Evolutionary conservation across 2,888 invertebrate species (phyloP), one percentile per base, ranked within the genome.

Genomic region (Pimpla rufipes): DNA sequence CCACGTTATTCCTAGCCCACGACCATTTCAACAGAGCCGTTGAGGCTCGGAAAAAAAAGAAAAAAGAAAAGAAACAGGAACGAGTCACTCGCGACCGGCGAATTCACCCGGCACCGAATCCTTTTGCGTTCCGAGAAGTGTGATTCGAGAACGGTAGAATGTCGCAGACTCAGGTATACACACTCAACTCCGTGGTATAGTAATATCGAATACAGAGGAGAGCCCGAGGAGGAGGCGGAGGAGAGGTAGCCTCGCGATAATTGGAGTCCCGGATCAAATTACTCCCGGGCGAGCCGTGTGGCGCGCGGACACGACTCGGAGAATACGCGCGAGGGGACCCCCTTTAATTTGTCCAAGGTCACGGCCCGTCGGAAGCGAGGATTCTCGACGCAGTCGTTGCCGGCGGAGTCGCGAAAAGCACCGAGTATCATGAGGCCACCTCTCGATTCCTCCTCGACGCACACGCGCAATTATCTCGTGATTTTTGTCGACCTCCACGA

Each of bases 261-360:
- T 83, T 79, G 83, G 83, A 83, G 83, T 83, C 79, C 79, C 76
- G 76, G 79, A 83, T 83, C 83, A 79, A 83, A 83, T 83, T 83
- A 83, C 83, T 79, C 45, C 45, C 29, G 79, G 45, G 76, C 76
- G 42, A 57, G 18, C 40, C 18, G 21, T 66, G 21, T 45, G 52
- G 59, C 59, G 16, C 40, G 55, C 23, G n/a, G n/a, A n/a, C 29
- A 47, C 71, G 50, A 71, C 66, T 42, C 67, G 66, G 67, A 73
- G 83, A 73, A 83, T 71, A 79, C 40, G 29, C n/a, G 29, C 29
- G 45, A 29, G 35, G 57, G 35, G 29, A 29, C 55, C 47, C 74
- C 64, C 50, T 16, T 42, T 29, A 62, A 77, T 71, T 57, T 70
- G 52, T 74, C 64, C 82, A 70, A 78, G 78, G 74, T 75, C 82